Evolutionary conservation across 2,113 vertebrate species (phyloP).

Genomic region (Microtus oregoni): DNA sequence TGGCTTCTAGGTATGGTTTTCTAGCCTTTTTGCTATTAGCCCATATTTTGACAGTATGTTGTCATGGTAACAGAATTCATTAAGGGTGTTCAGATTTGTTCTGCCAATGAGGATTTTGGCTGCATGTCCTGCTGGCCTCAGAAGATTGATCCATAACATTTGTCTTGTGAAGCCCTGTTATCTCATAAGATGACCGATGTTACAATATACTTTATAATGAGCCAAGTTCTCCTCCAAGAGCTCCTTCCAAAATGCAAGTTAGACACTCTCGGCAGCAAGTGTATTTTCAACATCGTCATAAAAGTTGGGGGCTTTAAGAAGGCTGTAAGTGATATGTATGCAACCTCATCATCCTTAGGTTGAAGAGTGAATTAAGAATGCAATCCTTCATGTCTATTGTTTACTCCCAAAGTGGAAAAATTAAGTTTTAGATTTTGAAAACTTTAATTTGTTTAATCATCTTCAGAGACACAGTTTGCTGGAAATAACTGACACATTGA

Average conservation of each 20-base stretch:
- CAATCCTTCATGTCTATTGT: neutral
- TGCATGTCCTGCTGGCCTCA: slow-evolving; percentile 52
- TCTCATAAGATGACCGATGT: slow-evolving; percentile 50
- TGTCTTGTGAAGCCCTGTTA: slow-evolving; percentile 72
- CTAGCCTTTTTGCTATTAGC: slow-evolving; percentile 67
- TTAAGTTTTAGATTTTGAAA: neutral
- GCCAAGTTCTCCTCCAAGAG: slow-evolving; percentile 39
- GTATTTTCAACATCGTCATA: slow-evolving; percentile 39
- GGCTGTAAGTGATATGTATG: neutral
- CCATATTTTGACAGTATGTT: slow-evolving; percentile 72
- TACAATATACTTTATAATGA: slow-evolving; percentile 70
- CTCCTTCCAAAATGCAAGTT: neutral
- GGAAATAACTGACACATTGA: neutral
- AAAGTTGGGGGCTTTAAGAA: slow-evolving; percentile 64
- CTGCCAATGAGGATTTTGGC: slow-evolving; percentile 74
- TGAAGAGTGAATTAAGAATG: neutral
- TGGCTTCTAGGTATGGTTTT: slow-evolving; percentile 73
- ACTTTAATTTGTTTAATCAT: slow-evolving; percentile 1
- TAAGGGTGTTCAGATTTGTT: slow-evolving; percentile 71
- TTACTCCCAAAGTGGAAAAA: neutral
- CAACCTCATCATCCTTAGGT: neutral
- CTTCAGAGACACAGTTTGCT: neutral
- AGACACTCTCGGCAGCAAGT: slow-evolving; percentile 21
- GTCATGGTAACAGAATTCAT: slow-evolving; percentile 75
- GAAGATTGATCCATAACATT: slow-evolving; percentile 70